These are phyloP conservation scores for Trematomus bernacchii DNA, from an alignment of 2,797 vertebrate genomes.

Conservation along the genomic window DNA sequence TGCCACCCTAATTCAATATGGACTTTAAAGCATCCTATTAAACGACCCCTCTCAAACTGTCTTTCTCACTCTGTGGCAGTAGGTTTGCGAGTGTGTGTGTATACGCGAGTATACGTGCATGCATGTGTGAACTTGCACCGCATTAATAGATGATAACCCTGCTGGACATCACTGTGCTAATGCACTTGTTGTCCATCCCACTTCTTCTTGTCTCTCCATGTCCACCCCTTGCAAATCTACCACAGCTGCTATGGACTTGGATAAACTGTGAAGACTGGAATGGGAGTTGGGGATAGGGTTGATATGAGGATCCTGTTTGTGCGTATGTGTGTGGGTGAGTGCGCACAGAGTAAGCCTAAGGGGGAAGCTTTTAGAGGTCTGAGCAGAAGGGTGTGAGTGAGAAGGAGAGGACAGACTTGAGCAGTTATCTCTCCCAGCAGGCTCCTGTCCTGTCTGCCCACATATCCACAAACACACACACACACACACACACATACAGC, in stretches of 20 bases:
- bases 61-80: conserved; percentile 25
- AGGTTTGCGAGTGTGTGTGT: conserved; percentile 31
- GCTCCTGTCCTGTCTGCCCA: conserved; percentile 75
- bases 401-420: conserved; percentile 82
- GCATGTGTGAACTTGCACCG: conserved; percentile 39
- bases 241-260: conserved; percentile 35
- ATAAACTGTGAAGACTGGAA: conserved; percentile 54
- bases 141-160: conserved; percentile 65
- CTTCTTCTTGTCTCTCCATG: conserved; percentile 24
- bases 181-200: conserved; percentile 47
- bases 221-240: conserved; percentile 41
- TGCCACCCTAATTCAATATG: conserved; percentile 57
- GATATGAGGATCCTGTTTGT: conserved; percentile 58
- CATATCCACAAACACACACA: conserved; percentile 52
- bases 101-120: conserved; percentile 26
- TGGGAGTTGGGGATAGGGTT: conserved; percentile 66
- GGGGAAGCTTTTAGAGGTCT: conserved; percentile 80
- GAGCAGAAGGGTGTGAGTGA: conserved; percentile 79
- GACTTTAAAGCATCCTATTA: conserved; percentile 66
- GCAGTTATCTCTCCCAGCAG: conserved; percentile 82
- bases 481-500: conserved; percentile 29
- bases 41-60: conserved; percentile 39
- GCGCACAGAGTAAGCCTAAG: conserved; percentile 66
- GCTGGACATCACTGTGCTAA: conserved; percentile 51
- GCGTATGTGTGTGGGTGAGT: conserved; percentile 36